Conservation (phyloP, 1,140 invertebrate genomes). For the Bradysia coprophila region DNA sequence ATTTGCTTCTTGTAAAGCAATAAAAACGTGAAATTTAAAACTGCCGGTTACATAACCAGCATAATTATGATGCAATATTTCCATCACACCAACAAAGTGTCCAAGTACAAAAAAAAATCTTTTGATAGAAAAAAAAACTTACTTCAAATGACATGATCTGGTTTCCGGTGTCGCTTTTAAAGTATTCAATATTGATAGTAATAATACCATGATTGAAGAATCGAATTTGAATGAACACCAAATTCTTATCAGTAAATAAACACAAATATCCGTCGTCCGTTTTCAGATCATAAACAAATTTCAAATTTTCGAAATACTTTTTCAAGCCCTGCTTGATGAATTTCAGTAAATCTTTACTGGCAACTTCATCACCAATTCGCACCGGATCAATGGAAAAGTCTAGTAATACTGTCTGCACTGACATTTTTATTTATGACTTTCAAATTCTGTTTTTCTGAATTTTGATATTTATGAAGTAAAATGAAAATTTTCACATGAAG, state of each 20-base stretch:
- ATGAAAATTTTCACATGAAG: too few species aligned
- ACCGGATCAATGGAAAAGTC: slow-evolving; percentile 59
- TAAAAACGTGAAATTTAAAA: too few species aligned
- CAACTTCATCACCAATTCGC: slow-evolving; percentile 38
- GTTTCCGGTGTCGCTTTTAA: slow-evolving; percentile 48
- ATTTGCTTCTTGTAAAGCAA: too few species aligned
- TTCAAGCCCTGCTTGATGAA: slow-evolving; percentile 44
- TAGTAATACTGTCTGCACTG: slow-evolving; percentile 60
- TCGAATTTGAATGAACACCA: slow-evolving; percentile 46
- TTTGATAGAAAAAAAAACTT: slow-evolving; percentile 19
- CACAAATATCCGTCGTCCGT: slow-evolving; percentile 45
- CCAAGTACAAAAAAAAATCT: too few species aligned
- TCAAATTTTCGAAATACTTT: slow-evolving; percentile 46
- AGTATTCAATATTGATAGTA: slow-evolving; percentile 67
- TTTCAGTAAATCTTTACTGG: slow-evolving; percentile 40
- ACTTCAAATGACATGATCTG: slow-evolving; percentile 55
- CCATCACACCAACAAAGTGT: too few species aligned
- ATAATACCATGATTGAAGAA: slow-evolving; percentile 51
- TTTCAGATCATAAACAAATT: slow-evolving; percentile 29
- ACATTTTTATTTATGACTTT: slow-evolving; percentile 29
- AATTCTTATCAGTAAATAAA: slow-evolving; percentile 44
- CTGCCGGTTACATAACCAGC: too few species aligned
- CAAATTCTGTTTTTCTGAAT: too few species aligned
- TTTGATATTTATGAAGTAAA: too few species aligned
- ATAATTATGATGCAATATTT: too few species aligned